Base-by-base conservation (phyloP, 2,797 vertebrate genomes). In the Melopsittacus undulatus region DNA sequence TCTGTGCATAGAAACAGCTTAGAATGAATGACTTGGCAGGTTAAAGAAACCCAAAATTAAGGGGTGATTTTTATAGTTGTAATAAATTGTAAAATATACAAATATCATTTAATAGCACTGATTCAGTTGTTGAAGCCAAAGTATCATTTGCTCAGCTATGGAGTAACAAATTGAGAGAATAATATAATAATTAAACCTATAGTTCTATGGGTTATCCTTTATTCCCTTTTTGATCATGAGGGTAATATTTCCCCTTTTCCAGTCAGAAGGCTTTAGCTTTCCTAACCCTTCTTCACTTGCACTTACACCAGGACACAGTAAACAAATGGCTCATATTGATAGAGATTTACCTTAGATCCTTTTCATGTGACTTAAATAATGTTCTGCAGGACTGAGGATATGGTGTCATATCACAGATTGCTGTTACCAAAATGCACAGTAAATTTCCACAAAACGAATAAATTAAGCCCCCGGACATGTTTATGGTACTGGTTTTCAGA, bases 11-110 rank as follows among this genome's bases (percentile, higher is more conserved):
- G 88, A 83, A 97, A 63, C 73, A 94, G 83, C 40, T 66, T 74
- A 49, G 48, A 87, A 94, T 83, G 56, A 86, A 48, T 91, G 43
- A 64, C 70, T 76, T 75, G 67, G 61, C 40, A 79, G 67, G 94
- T 86, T 81, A 83, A 94, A 83, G 74, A 94, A 87, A 75, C 56
- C 24, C 69, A 12, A 85, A 96, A 91, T 91, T 78, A 90, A 89
- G 88, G 93, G 79, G 57, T 1, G 48, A 79, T 89, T 95, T 88
- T 95, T 69, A 63, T 38, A 63, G 24, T 21, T 72, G 30, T 23
- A 43, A n/a, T 43, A 23, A 57, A 57, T 23, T 72, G 11, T 77
- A 45, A 84, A 52, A 36, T 69, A 74, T 40, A 74, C 30, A 91
- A 94, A 68, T 87, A 73, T 77, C 90, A 0, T 88, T 89, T 80